Base-by-base conservation (phyloP, 2,888 invertebrate genomes). In the Spilarctia lutea region DNA sequence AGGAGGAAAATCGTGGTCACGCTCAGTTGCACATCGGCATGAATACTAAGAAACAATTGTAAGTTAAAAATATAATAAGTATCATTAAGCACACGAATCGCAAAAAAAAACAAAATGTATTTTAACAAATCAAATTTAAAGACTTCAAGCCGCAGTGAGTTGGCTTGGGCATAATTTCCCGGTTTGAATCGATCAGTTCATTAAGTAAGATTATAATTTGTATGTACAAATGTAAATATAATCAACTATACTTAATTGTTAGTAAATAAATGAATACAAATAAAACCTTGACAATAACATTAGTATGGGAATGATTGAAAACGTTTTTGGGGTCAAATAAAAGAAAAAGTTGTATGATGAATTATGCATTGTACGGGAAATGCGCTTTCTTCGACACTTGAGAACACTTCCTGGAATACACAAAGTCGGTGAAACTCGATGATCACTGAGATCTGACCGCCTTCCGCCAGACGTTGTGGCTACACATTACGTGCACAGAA, bases 381-480 rank as follows among this genome's bases (percentile, higher is more conserved):
- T 85, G 83, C 83, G 85, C 90, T 91, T 91, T 91, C 91, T 86
- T 87, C 81, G 81, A 48, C 83, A 74, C 56, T 73, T 85, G 73
- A 75, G 75, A 83, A 82, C 65, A 80, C 84, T 85, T 85, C 84
- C 84, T 88, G 88, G 94, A 92, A 94, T 94, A 94, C 91, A 87
- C 16, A 92, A 94, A 92, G 88, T 88, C 89, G 90, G 93, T 91
- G 94, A 94, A 94, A 94, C 91, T 89, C 83, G 82, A 83, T 83
- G 87, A 81, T 80, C 77, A 79, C 72, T 75, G 72, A 80, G 81
- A 81, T 85, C 79, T 91, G 92, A 92, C 91, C 91, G 87, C 89
- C 90, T 89, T 91, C 82, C 83, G 85, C 81, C 78, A 83, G 83
- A 86, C 87, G 77, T 79, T 78, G 75, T 79, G 79, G 71, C 85